These are phyloP conservation scores for Nanger granti DNA, from an alignment of 2,113 vertebrate species.

Conservation along the genomic window DNA sequence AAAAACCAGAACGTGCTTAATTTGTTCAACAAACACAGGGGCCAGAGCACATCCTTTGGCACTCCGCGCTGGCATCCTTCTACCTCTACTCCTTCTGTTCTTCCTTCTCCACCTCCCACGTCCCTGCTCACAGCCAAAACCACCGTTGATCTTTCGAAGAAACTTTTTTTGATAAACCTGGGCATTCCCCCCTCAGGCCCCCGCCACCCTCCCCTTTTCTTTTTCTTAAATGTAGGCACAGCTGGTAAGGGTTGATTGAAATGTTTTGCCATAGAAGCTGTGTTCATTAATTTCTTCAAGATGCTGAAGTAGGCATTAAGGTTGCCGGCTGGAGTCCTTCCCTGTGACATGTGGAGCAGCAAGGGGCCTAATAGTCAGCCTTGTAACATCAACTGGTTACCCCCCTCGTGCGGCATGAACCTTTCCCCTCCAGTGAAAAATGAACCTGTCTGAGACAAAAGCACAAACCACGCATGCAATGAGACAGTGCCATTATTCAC, in stretches of 20 bases:
- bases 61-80: constrained; percentile 75
- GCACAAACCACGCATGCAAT: constrained; percentile 84
- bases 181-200: not conserved
- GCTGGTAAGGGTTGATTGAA: constrained; percentile 88
- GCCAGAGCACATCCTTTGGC: constrained; percentile 84
- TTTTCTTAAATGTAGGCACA: constrained; percentile 79
- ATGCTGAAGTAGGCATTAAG: constrained; percentile 88
- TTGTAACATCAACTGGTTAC: constrained; percentile 89
- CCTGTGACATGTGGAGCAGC: constrained; percentile 87
- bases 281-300: constrained; percentile 88
- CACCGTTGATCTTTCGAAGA: constrained; percentile 72
- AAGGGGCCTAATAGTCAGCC: constrained; percentile 87
- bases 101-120: constrained; percentile 35
- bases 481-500: constrained; percentile 86
- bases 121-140: constrained; percentile 37
- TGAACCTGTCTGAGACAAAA: constrained; percentile 85
- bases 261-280: constrained; percentile 86
- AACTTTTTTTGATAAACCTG: constrained; percentile 78
- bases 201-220: constrained; percentile 25
- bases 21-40: constrained; percentile 97
- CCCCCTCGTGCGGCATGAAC: constrained; percentile 87
- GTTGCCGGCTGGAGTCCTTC: constrained; percentile 87
- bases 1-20: constrained; percentile 94
- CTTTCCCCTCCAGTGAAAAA: constrained; percentile 88
- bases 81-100: constrained; percentile 63